A percentile compares a stretch with the other conserved stretches of the same genome.
phyloP scores from a whole-genome alignment of 2,113 vertebrate genomes.

The Gallinago media region DNA sequence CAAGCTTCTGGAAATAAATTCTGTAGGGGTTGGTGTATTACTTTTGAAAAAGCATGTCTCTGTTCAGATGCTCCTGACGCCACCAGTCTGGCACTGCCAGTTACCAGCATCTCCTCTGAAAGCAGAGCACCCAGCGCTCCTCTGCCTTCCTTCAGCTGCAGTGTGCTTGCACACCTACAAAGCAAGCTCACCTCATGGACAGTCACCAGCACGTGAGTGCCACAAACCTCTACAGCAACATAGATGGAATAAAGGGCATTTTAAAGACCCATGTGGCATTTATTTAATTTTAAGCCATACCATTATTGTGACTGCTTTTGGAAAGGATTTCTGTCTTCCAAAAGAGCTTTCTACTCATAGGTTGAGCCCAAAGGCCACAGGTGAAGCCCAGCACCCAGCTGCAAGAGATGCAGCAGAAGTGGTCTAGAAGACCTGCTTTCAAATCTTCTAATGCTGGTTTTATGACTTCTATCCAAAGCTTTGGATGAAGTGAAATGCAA shows the following conservation, averaged over 20 bases:
- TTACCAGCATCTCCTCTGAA: not conserved
- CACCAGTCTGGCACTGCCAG: not conserved
- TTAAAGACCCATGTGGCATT: not conserved
- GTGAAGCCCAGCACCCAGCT: not conserved
- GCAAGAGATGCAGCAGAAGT: not conserved
- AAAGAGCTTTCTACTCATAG: not conserved
- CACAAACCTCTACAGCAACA: not conserved
- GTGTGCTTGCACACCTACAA: accelerated
- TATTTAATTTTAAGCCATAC: not conserved
- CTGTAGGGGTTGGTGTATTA: not conserved
- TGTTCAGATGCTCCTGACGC: not conserved
- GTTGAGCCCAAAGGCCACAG: not conserved
- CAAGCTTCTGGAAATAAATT: not conserved
- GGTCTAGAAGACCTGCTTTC: not conserved
- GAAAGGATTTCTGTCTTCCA: not conserved
- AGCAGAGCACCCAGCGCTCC: not conserved
- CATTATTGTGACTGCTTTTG: not conserved
- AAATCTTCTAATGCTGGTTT: not conserved
- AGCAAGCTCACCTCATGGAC: not conserved
- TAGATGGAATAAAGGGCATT: not conserved
- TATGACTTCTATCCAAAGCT: not conserved
- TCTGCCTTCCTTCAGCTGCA: not conserved
- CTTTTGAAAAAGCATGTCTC: not conserved
- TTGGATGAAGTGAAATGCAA: not conserved
- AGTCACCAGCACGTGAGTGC: not conserved